Percentiles rank a stretch among this genome's conserved stretches.
Evolutionary conservation across 2,113 vertebrate species (phyloP).

Genomic region (Oryzias melastigma): DNA sequence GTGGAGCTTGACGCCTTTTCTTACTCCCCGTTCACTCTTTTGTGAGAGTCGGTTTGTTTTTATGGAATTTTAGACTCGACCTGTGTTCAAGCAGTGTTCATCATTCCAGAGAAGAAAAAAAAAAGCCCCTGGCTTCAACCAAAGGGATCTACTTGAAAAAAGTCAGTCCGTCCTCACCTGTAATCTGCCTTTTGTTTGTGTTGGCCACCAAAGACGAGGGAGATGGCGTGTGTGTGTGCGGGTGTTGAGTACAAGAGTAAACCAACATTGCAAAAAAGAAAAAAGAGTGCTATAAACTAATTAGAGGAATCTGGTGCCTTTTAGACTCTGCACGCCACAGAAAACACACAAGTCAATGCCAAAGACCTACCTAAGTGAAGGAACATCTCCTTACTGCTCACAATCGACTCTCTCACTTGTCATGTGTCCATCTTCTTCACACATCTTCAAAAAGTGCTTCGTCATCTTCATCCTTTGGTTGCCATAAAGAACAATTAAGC

Average conservation of each 20-base stretch:
- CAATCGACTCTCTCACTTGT: slow-evolving; percentile 24
- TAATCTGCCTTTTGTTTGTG: slow-evolving; percentile 34
- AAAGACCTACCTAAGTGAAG: slow-evolving; percentile 26
- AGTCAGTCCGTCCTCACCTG: slow-evolving; percentile 47
- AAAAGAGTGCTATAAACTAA: neutral
- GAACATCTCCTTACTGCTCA: slow-evolving; percentile 22
- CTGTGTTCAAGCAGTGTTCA: slow-evolving; percentile 38
- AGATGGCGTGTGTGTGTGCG: neutral
- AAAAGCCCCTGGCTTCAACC: slow-evolving; percentile 6
- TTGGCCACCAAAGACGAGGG: slow-evolving; percentile 22
- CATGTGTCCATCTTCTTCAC: slow-evolving; percentile 54
- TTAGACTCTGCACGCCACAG: neutral
- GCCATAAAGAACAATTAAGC: slow-evolving; percentile 68
- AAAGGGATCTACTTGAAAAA: slow-evolving; percentile 19
- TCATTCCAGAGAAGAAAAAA: slow-evolving; percentile 32
- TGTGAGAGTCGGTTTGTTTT: slow-evolving; percentile 45
- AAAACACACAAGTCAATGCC: slow-evolving; percentile 6
- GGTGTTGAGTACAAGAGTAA: neutral
- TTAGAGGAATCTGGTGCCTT: neutral
- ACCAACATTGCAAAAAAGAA: neutral
- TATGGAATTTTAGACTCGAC: slow-evolving; percentile 30
- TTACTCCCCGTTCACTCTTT: slow-evolving; percentile 28
- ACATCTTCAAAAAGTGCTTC: slow-evolving; percentile 69
- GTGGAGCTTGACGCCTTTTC: slow-evolving; percentile 45
- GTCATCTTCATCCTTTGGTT: slow-evolving; percentile 61